A percentile compares a stretch with the other conserved stretches of the same genome.
These are phyloP conservation scores for Spea hammondii DNA, from an alignment of 2,797 vertebrate species.

Conservation along the genomic window DNA sequence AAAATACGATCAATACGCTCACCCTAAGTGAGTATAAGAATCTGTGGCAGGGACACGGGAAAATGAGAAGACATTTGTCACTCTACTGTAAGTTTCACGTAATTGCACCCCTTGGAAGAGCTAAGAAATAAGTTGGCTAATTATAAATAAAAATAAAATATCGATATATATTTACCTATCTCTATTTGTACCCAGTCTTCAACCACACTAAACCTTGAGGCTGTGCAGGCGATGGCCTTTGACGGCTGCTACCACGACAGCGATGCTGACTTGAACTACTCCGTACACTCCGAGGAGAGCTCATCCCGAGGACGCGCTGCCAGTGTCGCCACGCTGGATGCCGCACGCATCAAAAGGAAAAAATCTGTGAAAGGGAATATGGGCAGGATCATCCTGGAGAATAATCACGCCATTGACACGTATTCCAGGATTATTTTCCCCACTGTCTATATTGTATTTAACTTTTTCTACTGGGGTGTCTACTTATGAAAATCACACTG, in stretches of 20 bases:
- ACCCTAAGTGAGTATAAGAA: too few relatives aligned
- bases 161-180: not conserved
- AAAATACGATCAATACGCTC: too few relatives aligned
- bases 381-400: conserved; percentile 78
- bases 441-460: conserved; percentile 83
- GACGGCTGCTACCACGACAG: conserved; percentile 84
- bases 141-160: too few relatives aligned
- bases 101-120: too few relatives aligned
- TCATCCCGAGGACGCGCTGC: conserved; percentile 60
- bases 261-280: conserved; percentile 71
- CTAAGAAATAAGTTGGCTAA: too few relatives aligned
- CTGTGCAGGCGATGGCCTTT: conserved; percentile 82
- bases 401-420: conserved; percentile 87
- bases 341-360: conserved; percentile 70
- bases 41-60: too few relatives aligned
- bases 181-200: conserved; percentile 70
- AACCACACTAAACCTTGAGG: conserved; percentile 68
- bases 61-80: too few relatives aligned
- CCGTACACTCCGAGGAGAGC: conserved; percentile 72
- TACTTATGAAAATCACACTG: conserved; percentile 71
- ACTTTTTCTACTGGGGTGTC: conserved; percentile 88
- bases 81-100: too few relatives aligned
- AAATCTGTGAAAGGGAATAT: conserved; percentile 73
- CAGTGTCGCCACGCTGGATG: conserved; percentile 62
- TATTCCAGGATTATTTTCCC: conserved; percentile 88